Conservation (phyloP, 1,140 invertebrate genomes). For the Campoletis sonorensis region DNA sequence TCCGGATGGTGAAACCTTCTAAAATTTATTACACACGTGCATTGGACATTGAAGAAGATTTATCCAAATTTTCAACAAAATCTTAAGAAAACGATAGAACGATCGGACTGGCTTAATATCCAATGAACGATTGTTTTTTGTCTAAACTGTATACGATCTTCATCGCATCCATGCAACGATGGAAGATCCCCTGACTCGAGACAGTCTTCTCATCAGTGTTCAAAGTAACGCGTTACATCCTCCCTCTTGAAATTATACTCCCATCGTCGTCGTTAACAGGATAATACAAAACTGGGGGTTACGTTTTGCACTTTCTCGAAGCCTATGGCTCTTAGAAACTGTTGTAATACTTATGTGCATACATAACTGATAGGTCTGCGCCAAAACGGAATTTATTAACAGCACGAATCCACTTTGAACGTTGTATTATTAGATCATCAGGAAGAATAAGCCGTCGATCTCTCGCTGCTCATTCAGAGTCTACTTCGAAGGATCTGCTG, state of each 20-base stretch:
- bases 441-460: background rate
- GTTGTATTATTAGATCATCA: conserved; percentile 13
- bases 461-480: background rate
- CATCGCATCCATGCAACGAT: background rate
- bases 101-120: too few relatives aligned
- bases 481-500: too few relatives aligned
- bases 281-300: background rate
- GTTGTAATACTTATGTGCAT: background rate
- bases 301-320: background rate
- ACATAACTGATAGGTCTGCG: background rate
- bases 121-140: background rate
- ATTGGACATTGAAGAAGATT: too few relatives aligned
- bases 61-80: too few relatives aligned
- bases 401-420: background rate
- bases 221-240: background rate
- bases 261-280: background rate
- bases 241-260: background rate
- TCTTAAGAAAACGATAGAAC: too few relatives aligned
- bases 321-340: background rate
- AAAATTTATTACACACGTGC: too few relatives aligned
- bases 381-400: background rate
- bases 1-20: too few relatives aligned
- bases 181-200: background rate
- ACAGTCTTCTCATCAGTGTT: conserved; percentile 13
- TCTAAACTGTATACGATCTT: background rate